These are phyloP conservation scores for Camarhynchus parvulus DNA, from an alignment of 2,113 vertebrate genomes.

Conservation along the genomic window DNA sequence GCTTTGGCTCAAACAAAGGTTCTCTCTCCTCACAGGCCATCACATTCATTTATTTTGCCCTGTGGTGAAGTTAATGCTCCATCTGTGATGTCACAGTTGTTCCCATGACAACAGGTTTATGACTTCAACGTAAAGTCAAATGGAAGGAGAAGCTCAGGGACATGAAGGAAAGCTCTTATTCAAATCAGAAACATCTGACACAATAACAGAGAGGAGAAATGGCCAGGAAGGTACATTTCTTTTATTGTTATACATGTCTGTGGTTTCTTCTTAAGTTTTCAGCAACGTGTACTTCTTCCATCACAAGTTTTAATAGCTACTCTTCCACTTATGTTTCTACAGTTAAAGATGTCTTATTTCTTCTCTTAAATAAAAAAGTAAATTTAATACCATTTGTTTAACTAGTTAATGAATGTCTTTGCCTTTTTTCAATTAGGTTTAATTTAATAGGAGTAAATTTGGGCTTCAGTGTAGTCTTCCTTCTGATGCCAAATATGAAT, in stretches of 20 bases:
- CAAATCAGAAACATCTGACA: slow-evolving; percentile 55
- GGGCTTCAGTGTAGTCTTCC: slow-evolving; percentile 26
- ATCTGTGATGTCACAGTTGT: slow-evolving; percentile 50
- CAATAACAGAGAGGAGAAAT: slow-evolving; percentile 5
- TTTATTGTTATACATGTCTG: slow-evolving; percentile 38
- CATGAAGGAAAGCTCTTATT: slow-evolving; percentile 25
- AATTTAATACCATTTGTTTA: slow-evolving; percentile 46
- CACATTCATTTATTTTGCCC: slow-evolving; percentile 55
- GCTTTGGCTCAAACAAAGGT: slow-evolving; percentile 60
- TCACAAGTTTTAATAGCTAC: slow-evolving; percentile 9
- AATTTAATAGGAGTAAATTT: slow-evolving; percentile 63
- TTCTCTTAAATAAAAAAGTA: slow-evolving; percentile 46
- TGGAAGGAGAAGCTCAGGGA: slow-evolving; percentile 31
- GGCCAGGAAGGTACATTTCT: slow-evolving; percentile 42
- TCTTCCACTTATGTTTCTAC: neutral
- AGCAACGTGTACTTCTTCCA: neutral
- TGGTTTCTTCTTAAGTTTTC: slow-evolving; percentile 45
- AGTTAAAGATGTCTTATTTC: slow-evolving; percentile 20
- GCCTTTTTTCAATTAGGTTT: slow-evolving; percentile 62
- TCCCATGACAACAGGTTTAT: slow-evolving; percentile 47
- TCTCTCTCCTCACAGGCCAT: slow-evolving; percentile 45
- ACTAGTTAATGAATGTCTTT: slow-evolving; percentile 27
- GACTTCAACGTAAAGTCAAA: slow-evolving; percentile 51
- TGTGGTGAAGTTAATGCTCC: slow-evolving; percentile 48
- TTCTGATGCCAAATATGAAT: slow-evolving; percentile 44